A percentile compares a stretch with the other conserved stretches of the same genome.
Conservation (phyloP, 2,888 invertebrate genomes). For the Oconnorella tubifera region DNA sequence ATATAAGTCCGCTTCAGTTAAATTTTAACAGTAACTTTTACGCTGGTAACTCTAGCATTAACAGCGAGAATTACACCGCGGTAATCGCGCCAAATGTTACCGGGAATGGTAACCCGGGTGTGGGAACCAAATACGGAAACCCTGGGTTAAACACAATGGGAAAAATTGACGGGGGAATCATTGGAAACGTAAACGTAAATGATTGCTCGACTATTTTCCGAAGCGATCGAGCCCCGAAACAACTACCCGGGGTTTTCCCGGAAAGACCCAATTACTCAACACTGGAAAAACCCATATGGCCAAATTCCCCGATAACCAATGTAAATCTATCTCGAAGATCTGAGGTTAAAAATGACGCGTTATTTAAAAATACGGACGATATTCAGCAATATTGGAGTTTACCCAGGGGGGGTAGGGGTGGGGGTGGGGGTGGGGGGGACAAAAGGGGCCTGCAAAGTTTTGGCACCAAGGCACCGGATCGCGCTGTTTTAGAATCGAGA, state of each 20-base stretch:
- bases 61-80: neutral
- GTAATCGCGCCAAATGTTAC: neutral
- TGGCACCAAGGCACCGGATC: neutral
- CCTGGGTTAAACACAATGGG: too few species aligned
- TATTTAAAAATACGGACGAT: too few species aligned
- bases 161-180: neutral
- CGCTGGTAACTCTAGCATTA: neutral
- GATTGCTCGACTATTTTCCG: neutral
- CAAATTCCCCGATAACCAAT: neutral
- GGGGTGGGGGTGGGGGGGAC: neutral
- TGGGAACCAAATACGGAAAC: neutral
- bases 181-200: neutral
- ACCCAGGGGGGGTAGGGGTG: conserved; percentile 1
- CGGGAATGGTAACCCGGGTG: neutral
- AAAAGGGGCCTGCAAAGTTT: neutral
- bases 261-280: neutral
- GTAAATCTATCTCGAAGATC: too few species aligned
- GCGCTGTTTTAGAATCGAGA: too few species aligned
- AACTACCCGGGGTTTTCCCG: neutral
- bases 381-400: neutral
- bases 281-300: neutral
- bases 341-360: too few species aligned
- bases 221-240: neutral
- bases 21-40: neutral
- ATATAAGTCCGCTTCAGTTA: conserved; percentile 10